These are phyloP conservation scores for Antedon mediterranea DNA, from an alignment of 53 echinoderm and acorn worm species.

Conservation along the genomic window DNA sequence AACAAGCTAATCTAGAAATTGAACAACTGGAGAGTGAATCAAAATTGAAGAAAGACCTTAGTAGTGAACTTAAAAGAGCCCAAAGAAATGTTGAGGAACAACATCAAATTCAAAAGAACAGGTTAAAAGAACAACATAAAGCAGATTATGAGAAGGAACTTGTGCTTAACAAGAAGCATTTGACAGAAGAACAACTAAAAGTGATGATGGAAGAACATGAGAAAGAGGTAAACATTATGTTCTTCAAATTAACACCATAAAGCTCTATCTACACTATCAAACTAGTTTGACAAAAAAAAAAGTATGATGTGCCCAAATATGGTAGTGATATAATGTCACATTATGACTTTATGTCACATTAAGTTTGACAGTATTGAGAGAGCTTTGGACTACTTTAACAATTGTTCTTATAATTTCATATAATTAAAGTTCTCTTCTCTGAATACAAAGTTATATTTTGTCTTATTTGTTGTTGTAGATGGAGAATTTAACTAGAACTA, in stretches of 20 bases:
- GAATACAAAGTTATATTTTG: too few species aligned
- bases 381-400: too few species aligned
- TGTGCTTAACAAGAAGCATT: slow-evolving; percentile 68
- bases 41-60: slow-evolving; percentile 22
- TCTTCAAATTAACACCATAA: too few species aligned
- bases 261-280: too few species aligned
- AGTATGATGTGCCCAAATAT: too few species aligned
- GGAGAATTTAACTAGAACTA: slow-evolving; percentile 51
- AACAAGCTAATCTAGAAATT: slow-evolving; percentile 51
- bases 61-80: slow-evolving; percentile 19
- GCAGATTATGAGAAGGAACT: slow-evolving; percentile 88
- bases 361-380: too few species aligned
- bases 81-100: slow-evolving; percentile 31
- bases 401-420: too few species aligned
- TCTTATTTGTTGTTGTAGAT: slow-evolving; percentile 20
- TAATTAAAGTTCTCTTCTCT: too few species aligned
- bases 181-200: slow-evolving; percentile 59
- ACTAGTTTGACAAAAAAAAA: too few species aligned
- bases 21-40: slow-evolving; percentile 40
- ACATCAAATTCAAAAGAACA: slow-evolving; percentile 64
- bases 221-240: slow-evolving; percentile 67
- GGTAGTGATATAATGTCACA: too few species aligned
- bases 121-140: slow-evolving; percentile 35
- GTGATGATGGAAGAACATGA: slow-evolving; percentile 66
- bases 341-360: too few species aligned